Percentiles rank a stretch among this genome's conserved stretches.
Evolutionary conservation across 2,113 vertebrate species (phyloP).

Genomic region (Gambusia affinis): DNA sequence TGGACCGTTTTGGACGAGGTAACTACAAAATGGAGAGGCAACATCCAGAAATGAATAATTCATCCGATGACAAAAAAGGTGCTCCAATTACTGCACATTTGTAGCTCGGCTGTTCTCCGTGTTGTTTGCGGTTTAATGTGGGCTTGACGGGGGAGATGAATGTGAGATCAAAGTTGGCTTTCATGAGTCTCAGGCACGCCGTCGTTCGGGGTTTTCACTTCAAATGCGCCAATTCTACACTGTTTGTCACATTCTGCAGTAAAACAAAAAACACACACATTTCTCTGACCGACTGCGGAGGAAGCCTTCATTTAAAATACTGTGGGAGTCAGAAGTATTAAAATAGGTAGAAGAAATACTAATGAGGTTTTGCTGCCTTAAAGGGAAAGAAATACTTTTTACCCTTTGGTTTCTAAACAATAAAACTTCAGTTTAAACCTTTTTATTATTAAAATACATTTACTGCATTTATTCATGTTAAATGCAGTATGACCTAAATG

Average conservation of each 20-base stretch:
- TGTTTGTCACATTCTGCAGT: constrained; percentile 10
- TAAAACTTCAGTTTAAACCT: too few relatives aligned
- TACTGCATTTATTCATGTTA: too few relatives aligned
- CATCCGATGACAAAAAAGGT: constrained; percentile 67
- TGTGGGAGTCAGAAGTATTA: background rate
- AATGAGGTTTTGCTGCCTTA: background rate
- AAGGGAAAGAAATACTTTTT: too few relatives aligned
- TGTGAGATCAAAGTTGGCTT: constrained; percentile 55
- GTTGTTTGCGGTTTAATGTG: constrained; percentile 36
- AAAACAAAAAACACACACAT: background rate
- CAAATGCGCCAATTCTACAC: constrained; percentile 11
- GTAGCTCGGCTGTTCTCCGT: constrained; percentile 42
- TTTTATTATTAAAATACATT: too few relatives aligned
- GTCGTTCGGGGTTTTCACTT: constrained; percentile 29
- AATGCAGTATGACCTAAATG: too few relatives aligned
- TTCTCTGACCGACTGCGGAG: constrained; percentile 6
- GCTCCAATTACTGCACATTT: constrained; percentile 65
- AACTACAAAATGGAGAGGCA: constrained; percentile 71
- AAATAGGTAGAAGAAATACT: background rate
- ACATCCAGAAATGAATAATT: constrained; percentile 74
- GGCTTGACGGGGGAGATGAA: constrained; percentile 40
- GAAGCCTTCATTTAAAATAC: too few relatives aligned
- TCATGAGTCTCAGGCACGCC: constrained; percentile 18
- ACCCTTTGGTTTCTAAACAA: too few relatives aligned
- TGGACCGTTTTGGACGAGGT: constrained; percentile 70